Conservation (phyloP, 2,888 invertebrate genomes). For the Mesopsocus fuscifrons region DNA sequence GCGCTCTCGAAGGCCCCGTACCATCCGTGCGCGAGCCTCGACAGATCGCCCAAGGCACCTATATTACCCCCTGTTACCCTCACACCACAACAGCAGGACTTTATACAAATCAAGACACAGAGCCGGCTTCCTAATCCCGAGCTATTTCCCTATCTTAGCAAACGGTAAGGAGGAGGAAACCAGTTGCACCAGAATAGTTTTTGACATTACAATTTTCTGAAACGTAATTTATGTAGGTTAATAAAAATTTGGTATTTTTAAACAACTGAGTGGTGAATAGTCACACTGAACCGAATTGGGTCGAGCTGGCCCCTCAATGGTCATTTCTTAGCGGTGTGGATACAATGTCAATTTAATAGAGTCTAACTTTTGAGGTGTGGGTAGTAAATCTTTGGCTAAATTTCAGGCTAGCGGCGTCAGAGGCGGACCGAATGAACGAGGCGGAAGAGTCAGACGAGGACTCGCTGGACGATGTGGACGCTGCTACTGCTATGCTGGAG, state of each 20-base stretch:
- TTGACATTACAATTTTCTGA: too few species aligned
- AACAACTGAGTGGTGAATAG: too few species aligned
- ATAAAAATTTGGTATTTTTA: too few species aligned
- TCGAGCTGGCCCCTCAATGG: too few species aligned
- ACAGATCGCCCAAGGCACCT: slow-evolving; percentile 25
- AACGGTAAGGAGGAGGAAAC: slow-evolving; percentile 27
- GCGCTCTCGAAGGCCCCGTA: slow-evolving; percentile 78
- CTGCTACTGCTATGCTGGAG: slow-evolving; percentile 70
- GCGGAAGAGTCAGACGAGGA: slow-evolving; percentile 27
- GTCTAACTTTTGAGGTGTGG: too few species aligned
- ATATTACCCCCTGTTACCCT: slow-evolving; percentile 9
- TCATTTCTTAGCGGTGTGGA: too few species aligned
- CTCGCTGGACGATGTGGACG: slow-evolving; percentile 45
- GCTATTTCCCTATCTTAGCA: slow-evolving; percentile 67
- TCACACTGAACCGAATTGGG: too few species aligned
- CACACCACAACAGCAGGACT: slow-evolving; percentile 6
- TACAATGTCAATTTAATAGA: too few species aligned
- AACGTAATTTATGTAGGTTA: too few species aligned
- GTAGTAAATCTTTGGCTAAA: too few species aligned
- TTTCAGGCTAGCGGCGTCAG: slow-evolving; percentile 32
- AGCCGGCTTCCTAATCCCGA: slow-evolving; percentile 47
- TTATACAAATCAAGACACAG: slow-evolving; percentile 11
- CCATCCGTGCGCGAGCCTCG: slow-evolving; percentile 40
- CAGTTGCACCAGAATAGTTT: too few species aligned
- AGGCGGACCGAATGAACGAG: slow-evolving; percentile 22